Evolutionary conservation across 2,113 vertebrate genomes (phyloP), one percentile per base, ranked within the genome.

Genomic region (Sterrhoptilus dennistouni): DNA sequence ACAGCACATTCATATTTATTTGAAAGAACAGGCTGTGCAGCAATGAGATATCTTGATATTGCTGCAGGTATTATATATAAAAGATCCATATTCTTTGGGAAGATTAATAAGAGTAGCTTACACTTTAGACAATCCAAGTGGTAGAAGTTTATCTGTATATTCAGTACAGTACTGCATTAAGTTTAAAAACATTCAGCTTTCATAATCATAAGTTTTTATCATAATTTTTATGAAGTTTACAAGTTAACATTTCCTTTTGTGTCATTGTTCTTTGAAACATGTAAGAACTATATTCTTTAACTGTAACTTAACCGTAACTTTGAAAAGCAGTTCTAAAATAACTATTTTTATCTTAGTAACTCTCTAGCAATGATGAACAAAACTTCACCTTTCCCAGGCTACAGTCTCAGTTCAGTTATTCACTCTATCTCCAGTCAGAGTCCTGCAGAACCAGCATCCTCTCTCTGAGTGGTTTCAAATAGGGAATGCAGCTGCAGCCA

Each of bases 91-190:
- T 59, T 82, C 12, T 53, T 79, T 36, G 45, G 11, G 49, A 61
- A 61, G 16, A 61, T 65, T 69, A 47, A 20, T 50, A 56, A 27
- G 20, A 45, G 50, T 8, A 19, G 7, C 1, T 70, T 40, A 66
- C 0, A 0, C 16, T 61, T 44, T 31, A 65, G 27, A 52, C 12
- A 82, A 60, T 56, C 50, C 9, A 65, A 65, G 13, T 1, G 0
- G 22, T 49, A 35, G 13, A 76, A 65, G 9, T 71, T 85, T 36
- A 56, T 70, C 36, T 77, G 2, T 74, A 72, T 22, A 53, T 75
- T 74, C 33, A 59, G 16, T 70, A 40, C 6, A 13, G 27, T 42
- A 22, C 11, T 57, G 8, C 28, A 38, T 53, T 64, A 49, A 47
- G 4, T 53, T 90, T 65, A 74, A 42, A 70, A 78, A 35, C 5